phyloP scores from a whole-genome alignment of 2,797 vertebrate genomes.

The Gila robusta region DNA sequence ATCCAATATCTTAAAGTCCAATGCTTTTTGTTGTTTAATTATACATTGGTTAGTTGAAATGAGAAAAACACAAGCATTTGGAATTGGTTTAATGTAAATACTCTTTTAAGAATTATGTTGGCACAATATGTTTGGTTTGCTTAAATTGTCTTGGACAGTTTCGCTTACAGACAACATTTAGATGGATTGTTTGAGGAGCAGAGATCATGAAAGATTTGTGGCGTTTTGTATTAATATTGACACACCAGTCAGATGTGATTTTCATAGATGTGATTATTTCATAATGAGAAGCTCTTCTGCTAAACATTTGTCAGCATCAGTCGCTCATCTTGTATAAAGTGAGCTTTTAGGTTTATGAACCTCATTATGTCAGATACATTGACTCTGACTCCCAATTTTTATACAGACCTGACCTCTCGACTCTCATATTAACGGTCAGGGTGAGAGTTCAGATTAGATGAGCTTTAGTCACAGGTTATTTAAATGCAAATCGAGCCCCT shows the following conservation, averaged over 20 bases:
- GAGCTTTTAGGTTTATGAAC: conserved; percentile 20
- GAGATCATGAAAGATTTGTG: background rate
- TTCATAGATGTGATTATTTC: conserved; percentile 3
- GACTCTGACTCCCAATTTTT: conserved; percentile 21
- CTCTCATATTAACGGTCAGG: conserved; percentile 11
- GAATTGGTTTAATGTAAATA: background rate
- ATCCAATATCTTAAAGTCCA: background rate
- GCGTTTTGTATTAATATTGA: background rate
- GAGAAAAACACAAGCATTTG: background rate
- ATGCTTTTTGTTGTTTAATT: background rate
- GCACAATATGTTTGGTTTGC: background rate
- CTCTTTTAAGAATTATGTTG: background rate
- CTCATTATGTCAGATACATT: conserved; percentile 3
- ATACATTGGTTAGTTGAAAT: background rate
- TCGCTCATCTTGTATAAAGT: background rate
- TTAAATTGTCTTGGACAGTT: background rate
- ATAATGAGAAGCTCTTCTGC: background rate
- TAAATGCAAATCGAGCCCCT: conserved; percentile 47
- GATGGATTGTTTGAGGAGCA: background rate
- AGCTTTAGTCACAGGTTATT: conserved; percentile 40
- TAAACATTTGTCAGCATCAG: background rate
- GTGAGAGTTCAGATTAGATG: conserved; percentile 25
- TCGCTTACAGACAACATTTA: background rate
- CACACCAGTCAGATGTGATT: background rate
- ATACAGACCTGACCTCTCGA: conserved; percentile 11